Evolutionary conservation across 1,140 invertebrate genomes (phyloP).

Genomic region (Caenorhabditis remanei): DNA sequence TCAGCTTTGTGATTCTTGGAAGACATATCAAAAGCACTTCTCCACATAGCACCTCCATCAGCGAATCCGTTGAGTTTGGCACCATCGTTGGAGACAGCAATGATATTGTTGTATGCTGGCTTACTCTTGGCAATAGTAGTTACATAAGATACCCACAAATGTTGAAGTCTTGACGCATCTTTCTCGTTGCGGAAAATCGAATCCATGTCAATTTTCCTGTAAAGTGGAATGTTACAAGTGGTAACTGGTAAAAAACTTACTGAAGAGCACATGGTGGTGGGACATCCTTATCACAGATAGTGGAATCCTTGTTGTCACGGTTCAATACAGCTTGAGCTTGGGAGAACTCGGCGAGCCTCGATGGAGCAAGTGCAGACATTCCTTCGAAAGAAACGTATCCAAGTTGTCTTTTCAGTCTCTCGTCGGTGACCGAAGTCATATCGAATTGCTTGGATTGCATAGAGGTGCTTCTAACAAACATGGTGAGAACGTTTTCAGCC

Average conservation of each 20-base stretch:
- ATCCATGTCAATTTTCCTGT: conserved; percentile 58
- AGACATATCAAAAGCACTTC: conserved; percentile 67
- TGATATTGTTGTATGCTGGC: conserved; percentile 60
- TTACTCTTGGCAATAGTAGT: conserved; percentile 50
- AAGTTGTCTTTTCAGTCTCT: conserved; percentile 59
- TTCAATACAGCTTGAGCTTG: conserved; percentile 56
- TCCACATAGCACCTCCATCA: conserved; percentile 67
- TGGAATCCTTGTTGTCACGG: conserved; percentile 38
- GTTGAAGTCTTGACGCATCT: conserved; percentile 57
- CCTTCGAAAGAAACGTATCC: conserved; percentile 66
- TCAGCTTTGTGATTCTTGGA: conserved; percentile 37
- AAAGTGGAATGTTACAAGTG: neutral
- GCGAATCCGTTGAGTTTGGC: conserved; percentile 67
- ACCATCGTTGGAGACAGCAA: conserved; percentile 64
- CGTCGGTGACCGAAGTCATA: conserved; percentile 57
- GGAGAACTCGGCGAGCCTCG: conserved; percentile 58
- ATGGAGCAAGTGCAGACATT: conserved; percentile 65
- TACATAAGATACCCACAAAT: conserved; percentile 59
- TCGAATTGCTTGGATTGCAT: conserved; percentile 68
- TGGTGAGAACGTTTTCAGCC: conserved; percentile 64
- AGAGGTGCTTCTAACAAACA: conserved; percentile 65
- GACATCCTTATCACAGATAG: conserved; percentile 64
- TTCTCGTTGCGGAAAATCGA: conserved; percentile 62
- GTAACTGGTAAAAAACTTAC: conserved; percentile 26
- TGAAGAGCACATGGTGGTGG: conserved; percentile 66